A percentile compares a stretch with the other conserved stretches of the same genome.
phyloP scores from a whole-genome alignment of 2,888 invertebrate species.

The Ashinkailepas kermadecensis region DNA sequence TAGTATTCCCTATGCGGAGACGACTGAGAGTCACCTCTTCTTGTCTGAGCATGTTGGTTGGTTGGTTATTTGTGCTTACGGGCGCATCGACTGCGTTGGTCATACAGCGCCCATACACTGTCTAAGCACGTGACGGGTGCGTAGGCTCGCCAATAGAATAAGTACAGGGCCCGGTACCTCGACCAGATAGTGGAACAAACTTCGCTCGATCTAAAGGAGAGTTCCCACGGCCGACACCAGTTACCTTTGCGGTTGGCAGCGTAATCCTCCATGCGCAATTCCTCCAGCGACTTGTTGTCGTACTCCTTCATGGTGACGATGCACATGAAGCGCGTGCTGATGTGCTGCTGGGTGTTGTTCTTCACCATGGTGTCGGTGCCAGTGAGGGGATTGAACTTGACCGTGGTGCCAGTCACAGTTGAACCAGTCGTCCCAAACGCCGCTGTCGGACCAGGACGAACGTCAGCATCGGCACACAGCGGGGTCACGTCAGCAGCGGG shows the following conservation, averaged over 20 bases:
- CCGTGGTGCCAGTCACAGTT: conserved; percentile 57
- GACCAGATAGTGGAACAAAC: no score
- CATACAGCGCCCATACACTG: no score
- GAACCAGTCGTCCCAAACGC: conserved; percentile 38
- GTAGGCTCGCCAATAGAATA: no score
- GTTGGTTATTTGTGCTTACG: no score
- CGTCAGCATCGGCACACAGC: conserved; percentile 22
- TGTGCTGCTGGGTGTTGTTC: conserved; percentile 70
- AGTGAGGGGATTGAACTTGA: conserved; percentile 55
- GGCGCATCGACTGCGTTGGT: no score
- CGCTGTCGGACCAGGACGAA: conserved; percentile 27
- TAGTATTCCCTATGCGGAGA: no score
- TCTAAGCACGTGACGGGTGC: no score
- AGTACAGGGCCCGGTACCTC: no score
- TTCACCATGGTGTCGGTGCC: conserved; percentile 89
- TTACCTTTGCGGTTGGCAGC: conserved; percentile 75
- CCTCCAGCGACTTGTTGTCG: conserved; percentile 87
- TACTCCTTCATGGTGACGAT: conserved; percentile 56
- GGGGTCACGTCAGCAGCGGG: neutral
- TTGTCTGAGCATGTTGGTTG: no score
- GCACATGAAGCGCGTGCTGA: conserved; percentile 79
- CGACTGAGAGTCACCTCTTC: no score
- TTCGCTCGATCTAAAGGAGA: no score
- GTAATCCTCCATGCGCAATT: conserved; percentile 89
- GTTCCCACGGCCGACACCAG: conserved; percentile 30